Evolutionary conservation across 2,797 vertebrate species (phyloP).

Genomic region (Macropus fuliginosus): DNA sequence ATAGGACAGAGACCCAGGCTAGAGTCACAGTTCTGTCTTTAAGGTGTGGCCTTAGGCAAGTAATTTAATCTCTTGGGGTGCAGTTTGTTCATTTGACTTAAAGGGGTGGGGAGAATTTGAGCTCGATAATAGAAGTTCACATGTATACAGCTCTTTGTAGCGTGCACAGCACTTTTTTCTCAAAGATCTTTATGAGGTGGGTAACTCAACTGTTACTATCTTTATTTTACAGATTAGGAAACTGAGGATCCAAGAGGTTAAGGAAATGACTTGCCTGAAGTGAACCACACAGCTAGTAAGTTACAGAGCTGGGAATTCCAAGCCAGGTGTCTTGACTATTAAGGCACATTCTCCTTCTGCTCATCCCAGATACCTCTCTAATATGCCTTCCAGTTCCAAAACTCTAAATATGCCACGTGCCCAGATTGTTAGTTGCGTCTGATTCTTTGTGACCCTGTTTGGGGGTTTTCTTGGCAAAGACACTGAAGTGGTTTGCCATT

Average conservation of each 20-base stretch:
- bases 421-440: not conserved
- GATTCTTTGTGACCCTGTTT: not conserved
- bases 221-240: not conserved
- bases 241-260: not conserved
- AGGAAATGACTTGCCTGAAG: not conserved
- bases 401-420: slow-evolving; percentile 39
- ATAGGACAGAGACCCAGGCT: not conserved
- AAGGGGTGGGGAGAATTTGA: not conserved
- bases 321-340: not conserved
- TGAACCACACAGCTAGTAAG: not conserved
- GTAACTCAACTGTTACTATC: not conserved
- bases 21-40: not conserved
- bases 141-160: not conserved
- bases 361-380: not conserved
- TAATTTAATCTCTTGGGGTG: not conserved
- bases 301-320: not conserved
- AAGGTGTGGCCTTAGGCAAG: not conserved
- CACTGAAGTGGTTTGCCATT: not conserved
- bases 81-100: not conserved
- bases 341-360: not conserved
- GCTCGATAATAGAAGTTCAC: not conserved
- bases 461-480: not conserved
- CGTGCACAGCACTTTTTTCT: not conserved
- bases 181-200: not conserved
- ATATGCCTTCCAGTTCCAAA: not conserved